Conservation (phyloP, 2,888 invertebrate genomes). For the Lysandra coridon region DNA sequence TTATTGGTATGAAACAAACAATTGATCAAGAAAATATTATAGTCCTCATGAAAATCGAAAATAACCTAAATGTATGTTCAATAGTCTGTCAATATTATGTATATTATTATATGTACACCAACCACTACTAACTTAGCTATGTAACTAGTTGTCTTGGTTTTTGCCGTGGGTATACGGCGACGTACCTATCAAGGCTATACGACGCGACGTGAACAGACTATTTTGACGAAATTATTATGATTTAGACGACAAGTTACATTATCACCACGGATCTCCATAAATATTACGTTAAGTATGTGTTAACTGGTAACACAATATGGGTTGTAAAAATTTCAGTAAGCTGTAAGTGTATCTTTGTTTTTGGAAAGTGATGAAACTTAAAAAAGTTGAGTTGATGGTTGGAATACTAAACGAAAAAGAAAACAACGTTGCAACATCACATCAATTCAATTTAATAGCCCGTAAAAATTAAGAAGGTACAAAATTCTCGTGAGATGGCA, state of each 20-base stretch:
- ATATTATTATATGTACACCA: too few species aligned
- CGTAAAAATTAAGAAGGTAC: not conserved
- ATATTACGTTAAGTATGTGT: not conserved
- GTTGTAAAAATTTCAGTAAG: not conserved
- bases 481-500: not conserved
- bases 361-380: not conserved
- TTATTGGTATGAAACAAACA: too few species aligned
- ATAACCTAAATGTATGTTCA: too few species aligned
- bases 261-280: constrained; percentile 3
- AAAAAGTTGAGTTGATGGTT: not conserved
- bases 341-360: not conserved
- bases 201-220: constrained; percentile 56
- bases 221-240: constrained; percentile 47
- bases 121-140: not conserved
- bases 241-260: constrained; percentile 1
- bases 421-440: not conserved
- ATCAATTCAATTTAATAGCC: not conserved
- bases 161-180: not conserved
- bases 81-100: not conserved
- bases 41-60: too few species aligned
- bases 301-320: not conserved
- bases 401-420: not conserved
- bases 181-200: constrained; percentile 61
- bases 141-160: not conserved
- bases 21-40: too few species aligned